phyloP scores from a whole-genome alignment of 2,888 invertebrate genomes.

The Sinohyriopsis cumingii region DNA sequence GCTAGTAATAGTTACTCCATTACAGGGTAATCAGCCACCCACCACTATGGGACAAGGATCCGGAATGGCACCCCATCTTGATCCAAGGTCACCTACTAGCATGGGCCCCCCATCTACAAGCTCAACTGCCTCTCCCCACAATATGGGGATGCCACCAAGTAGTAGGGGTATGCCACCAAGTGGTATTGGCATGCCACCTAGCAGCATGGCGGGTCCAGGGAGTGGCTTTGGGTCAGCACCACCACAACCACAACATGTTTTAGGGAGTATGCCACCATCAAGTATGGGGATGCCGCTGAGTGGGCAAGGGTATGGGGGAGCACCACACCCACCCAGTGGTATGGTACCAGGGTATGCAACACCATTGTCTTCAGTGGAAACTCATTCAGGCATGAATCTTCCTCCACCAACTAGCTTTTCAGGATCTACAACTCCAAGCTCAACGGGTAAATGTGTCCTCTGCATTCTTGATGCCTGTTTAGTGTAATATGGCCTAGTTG shows the following conservation, averaged over 20 bases:
- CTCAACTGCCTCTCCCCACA: conserved; percentile 14
- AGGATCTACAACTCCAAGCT: no score
- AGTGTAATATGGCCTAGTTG: no score
- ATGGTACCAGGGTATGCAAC: conserved; percentile 7
- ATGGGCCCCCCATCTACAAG: conserved; percentile 23
- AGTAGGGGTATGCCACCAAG: conserved; percentile 15
- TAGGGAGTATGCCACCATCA: conserved; percentile 11
- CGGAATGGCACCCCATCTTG: no score
- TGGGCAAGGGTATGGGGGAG: conserved; percentile 3
- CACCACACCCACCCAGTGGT: conserved; percentile 7
- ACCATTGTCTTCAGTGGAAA: not conserved
- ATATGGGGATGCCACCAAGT: conserved; percentile 11
- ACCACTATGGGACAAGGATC: conserved; percentile 6
- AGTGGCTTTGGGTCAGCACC: conserved; percentile 6
- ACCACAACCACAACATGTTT: not conserved
- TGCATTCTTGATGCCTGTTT: no score
- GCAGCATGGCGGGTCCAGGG: not conserved
- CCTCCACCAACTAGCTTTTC: conserved; percentile 6
- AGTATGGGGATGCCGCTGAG: conserved; percentile 17
- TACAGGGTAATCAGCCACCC: conserved; percentile 10
- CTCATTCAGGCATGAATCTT: conserved; percentile 10
- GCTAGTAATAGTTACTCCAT: conserved; percentile 7
- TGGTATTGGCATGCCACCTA: conserved; percentile 1
- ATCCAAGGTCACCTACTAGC: conserved; percentile 8
- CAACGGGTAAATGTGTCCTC: no score